phyloP scores from a whole-genome alignment of 2,113 vertebrate species.

The Phylloscopus whistleri region DNA sequence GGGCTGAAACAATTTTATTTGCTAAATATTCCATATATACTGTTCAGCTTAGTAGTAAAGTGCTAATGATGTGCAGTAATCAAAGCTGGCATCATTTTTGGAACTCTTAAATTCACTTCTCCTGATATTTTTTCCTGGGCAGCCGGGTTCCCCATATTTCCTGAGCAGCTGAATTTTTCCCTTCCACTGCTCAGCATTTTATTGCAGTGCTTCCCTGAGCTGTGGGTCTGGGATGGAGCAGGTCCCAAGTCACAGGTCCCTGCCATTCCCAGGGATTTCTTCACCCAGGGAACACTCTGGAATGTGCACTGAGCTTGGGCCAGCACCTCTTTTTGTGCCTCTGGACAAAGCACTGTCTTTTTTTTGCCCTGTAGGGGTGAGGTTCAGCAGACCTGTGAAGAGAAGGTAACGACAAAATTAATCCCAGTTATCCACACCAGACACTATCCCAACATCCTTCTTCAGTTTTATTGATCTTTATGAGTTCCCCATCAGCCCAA shows the following conservation, averaged over 20 bases:
- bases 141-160: background rate
- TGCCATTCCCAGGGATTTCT: background rate
- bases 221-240: background rate
- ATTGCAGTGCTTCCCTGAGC: background rate
- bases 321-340: background rate
- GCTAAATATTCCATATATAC: background rate
- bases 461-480: background rate
- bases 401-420: background rate
- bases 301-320: background rate
- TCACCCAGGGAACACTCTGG: background rate
- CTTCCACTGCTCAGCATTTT: background rate
- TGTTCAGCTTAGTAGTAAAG: background rate
- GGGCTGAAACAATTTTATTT: background rate
- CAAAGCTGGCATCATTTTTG: background rate
- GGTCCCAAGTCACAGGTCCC: background rate
- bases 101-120: background rate
- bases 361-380: background rate
- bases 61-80: background rate
- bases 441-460: background rate
- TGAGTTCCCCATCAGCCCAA: background rate
- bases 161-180: background rate
- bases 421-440: background rate
- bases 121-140: background rate
- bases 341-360: background rate
- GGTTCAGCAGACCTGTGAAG: background rate